Base-by-base conservation (phyloP, 1,140 invertebrate genomes). In the Nasonia longicornis region DNA sequence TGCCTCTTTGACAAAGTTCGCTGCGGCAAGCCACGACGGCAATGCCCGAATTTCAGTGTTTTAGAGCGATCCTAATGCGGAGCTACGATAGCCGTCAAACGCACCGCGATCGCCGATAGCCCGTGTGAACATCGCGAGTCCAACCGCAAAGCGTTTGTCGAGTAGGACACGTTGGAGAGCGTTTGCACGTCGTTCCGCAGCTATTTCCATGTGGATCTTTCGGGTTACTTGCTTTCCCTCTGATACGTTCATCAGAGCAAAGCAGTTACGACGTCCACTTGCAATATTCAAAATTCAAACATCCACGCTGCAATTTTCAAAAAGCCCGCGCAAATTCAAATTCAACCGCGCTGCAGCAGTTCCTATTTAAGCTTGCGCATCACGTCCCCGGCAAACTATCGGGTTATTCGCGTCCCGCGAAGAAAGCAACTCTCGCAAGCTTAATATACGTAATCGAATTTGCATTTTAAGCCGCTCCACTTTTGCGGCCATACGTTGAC, bases 401-500 rank as follows among this genome's bases (percentile, higher is more conserved):
- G n/a, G 45, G 38, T 52, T 73, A 48, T 22, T 22, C 71, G 12
- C 38, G 38, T 20, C 26, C n/a, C 38, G 71, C 42, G 42, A 70
- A 67, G 64, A 67, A 67, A 67, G 58, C 58, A 63, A 63, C 58
- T 22, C 22, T 16, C 70, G 42, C 6, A 10, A 38, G 74, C 74
- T 76, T 76, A 76, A 75, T 75, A 42, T 2, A 29, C n/a, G 8
- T 77, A 77, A 77, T 77, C 66, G 31, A 45, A 77, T 77, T 77
- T 77, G 35, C 76, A 69, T 48, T 52, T 70, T 77, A 69, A 77
- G 11, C 38, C 76, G 66, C 42, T 76, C 74, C n/a, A 76, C 31
- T 66, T 75, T 75, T 12, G 22, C 67, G 6, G 20, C 0, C 42
- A 26, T 42, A 7, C 31, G 38, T 45, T 45, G 16, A 72, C 35